phyloP scores from a whole-genome alignment of 2,888 invertebrate genomes.

The Bruchidius siliquastri region DNA sequence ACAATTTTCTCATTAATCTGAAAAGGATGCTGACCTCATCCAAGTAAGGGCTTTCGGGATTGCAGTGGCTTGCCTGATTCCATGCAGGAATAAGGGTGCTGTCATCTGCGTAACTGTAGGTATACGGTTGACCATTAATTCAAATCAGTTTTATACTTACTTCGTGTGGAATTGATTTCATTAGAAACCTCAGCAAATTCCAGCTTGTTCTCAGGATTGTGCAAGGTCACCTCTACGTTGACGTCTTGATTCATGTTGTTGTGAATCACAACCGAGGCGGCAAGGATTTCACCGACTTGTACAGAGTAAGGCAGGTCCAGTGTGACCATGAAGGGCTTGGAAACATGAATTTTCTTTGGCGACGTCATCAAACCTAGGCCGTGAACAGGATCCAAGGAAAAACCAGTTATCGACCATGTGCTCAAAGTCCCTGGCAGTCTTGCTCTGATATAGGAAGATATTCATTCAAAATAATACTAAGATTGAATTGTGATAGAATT shows the following conservation, averaged over 20 bases:
- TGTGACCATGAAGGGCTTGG: conserved; percentile 79
- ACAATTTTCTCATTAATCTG: too few relatives aligned
- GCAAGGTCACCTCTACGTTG: conserved; percentile 76
- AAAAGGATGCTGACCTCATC: too few relatives aligned
- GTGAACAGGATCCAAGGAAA: conserved; percentile 69
- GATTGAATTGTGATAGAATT: too few relatives aligned
- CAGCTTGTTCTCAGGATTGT: conserved; percentile 74
- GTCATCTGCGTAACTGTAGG: too few relatives aligned
- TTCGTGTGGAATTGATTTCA: conserved; percentile 64
- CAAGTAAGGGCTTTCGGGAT: too few relatives aligned
- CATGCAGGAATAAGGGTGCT: too few relatives aligned
- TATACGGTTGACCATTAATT: too few relatives aligned
- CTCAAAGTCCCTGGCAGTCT: conserved; percentile 78
- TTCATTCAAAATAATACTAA: too few relatives aligned
- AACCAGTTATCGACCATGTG: conserved; percentile 79
- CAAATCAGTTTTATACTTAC: conserved; percentile 52
- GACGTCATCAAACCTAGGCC: conserved; percentile 73
- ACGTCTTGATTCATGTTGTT: conserved; percentile 80
- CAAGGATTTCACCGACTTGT: conserved; percentile 84
- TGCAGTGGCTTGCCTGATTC: too few relatives aligned
- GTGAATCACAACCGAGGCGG: conserved; percentile 81
- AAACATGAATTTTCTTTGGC: conserved; percentile 65
- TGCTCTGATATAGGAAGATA: conserved; percentile 42
- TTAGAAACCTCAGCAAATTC: conserved; percentile 78
- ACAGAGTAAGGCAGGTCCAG: conserved; percentile 85